A percentile compares a stretch with the other conserved stretches of the same genome.
Conservation (phyloP, 1,140 invertebrate genomes). For the Psilanteris sp. region DNA sequence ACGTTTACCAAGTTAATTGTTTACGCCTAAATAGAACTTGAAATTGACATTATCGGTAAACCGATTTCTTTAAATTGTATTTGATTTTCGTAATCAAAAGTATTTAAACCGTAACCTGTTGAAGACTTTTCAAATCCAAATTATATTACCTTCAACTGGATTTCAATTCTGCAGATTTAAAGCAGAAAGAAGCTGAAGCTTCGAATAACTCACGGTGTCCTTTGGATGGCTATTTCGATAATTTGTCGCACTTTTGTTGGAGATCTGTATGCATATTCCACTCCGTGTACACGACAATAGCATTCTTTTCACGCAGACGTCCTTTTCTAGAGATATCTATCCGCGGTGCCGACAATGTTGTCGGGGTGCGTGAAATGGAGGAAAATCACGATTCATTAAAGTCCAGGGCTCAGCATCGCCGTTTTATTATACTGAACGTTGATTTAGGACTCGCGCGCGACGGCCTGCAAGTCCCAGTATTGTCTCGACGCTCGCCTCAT, state of each 20-base stretch:
- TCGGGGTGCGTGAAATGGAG: conserved; percentile 52
- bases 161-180: too few species aligned
- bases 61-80: too few species aligned
- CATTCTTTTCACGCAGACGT: conserved; percentile 30
- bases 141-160: too few species aligned
- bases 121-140: too few species aligned
- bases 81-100: too few species aligned
- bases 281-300: background rate
- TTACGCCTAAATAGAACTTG: too few species aligned
- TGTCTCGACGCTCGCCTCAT: conserved; percentile 73
- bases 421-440: conserved; percentile 78
- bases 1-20: too few species aligned
- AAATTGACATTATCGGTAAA: too few species aligned
- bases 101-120: too few species aligned
- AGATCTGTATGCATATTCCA: conserved; percentile 12
- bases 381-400: conserved; percentile 74
- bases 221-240: conserved; percentile 13
- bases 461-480: conserved; percentile 67
- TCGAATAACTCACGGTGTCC: too few species aligned
- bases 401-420: conserved; percentile 59
- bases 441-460: conserved; percentile 72
- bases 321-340: conserved; percentile 6
- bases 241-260: conserved; percentile 31
- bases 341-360: conserved; percentile 31
- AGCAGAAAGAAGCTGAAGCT: too few species aligned